Conservation (phyloP, 2,888 invertebrate species). For the Drosophila planitibia region DNA sequence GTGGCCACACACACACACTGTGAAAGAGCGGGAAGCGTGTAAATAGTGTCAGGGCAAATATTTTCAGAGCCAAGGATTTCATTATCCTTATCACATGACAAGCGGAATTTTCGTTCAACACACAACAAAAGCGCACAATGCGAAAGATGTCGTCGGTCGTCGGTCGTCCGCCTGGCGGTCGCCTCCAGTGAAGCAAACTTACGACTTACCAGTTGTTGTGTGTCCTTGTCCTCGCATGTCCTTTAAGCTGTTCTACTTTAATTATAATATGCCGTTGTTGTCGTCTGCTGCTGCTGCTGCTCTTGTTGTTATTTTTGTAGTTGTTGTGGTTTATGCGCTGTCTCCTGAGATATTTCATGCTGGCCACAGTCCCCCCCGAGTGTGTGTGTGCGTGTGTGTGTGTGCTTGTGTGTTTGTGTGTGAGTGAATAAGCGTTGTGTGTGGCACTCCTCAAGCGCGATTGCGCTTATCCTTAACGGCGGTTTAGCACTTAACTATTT, state of each 20-base stretch:
- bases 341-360: slow-evolving; percentile 77
- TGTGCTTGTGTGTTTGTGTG: slow-evolving; percentile 30
- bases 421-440: slow-evolving; percentile 22
- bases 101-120: slow-evolving; percentile 63
- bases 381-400: slow-evolving; percentile 11
- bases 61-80: slow-evolving; percentile 83
- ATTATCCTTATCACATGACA: slow-evolving; percentile 83
- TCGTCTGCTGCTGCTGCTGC: slow-evolving; percentile 17
- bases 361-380: slow-evolving; percentile 31
- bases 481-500: slow-evolving; percentile 78
- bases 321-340: slow-evolving; percentile 60
- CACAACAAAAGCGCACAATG: slow-evolving; percentile 58
- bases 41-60: slow-evolving; percentile 78
- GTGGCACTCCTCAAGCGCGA: slow-evolving; percentile 64
- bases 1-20: slow-evolving; percentile 32
- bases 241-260: slow-evolving; percentile 82
- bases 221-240: slow-evolving; percentile 64
- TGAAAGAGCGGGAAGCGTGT: slow-evolving; percentile 24
- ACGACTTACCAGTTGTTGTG: slow-evolving; percentile 37
- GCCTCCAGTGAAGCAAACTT: slow-evolving; percentile 49
- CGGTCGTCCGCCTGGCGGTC: slow-evolving; percentile 52
- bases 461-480: slow-evolving; percentile 75
- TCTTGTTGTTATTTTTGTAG: slow-evolving; percentile 11
- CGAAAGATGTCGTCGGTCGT: slow-evolving; percentile 64
- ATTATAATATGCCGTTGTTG: slow-evolving; percentile 70